Evolutionary conservation across 2,797 vertebrate genomes (phyloP), one percentile per base, ranked within the genome.

Genomic region (Scarus forsteni): DNA sequence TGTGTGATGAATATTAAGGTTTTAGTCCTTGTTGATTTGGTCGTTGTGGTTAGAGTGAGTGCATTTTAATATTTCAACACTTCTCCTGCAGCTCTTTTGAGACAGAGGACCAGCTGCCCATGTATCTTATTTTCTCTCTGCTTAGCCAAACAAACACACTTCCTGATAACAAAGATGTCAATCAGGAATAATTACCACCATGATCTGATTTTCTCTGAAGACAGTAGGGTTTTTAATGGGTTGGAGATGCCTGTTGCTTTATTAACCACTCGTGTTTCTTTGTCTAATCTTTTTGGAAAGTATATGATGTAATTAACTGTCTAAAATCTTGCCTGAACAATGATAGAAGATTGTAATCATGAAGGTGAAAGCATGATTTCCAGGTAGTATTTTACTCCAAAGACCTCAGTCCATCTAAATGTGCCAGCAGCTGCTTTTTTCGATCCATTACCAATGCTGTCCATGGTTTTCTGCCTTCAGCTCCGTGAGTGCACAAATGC

Each of bases 1-100:
- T n/a, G 43, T 16, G 40, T 69, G 9, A 15, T 16, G 38, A 52
- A 36, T 56, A 46, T 44, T 43, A 10, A 49, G 51, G 49, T 48
- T 38, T 43, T 13, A 19, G 46, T 44, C 13, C 16, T 38, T 5
- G 16, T 44, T 27, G 45, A 16, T 43, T 48, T 45, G 16, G 48
- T 70, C 46, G 11, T 44, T 14, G 14, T 48, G 48, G 56, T 40
- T n/a, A 46, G 49, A 39, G 0, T 14, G 27, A 57, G 11, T 43
- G 18, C 6, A 2, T 3, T 57, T 43, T 6, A 18, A 56, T 56
- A 56, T 12, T 42, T 40, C 38, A 36, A 34, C 38, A 43, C 45
- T 50, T 8, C 27, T 19, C 27, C 10, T 48, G n/a, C 38, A 45
- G 34, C 53, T 40, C 7, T 36, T 34, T 27, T 27, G n/a, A 51